phyloP scores from a whole-genome alignment of 2,888 invertebrate genomes.

The Rhimphoctona megacephalus region DNA sequence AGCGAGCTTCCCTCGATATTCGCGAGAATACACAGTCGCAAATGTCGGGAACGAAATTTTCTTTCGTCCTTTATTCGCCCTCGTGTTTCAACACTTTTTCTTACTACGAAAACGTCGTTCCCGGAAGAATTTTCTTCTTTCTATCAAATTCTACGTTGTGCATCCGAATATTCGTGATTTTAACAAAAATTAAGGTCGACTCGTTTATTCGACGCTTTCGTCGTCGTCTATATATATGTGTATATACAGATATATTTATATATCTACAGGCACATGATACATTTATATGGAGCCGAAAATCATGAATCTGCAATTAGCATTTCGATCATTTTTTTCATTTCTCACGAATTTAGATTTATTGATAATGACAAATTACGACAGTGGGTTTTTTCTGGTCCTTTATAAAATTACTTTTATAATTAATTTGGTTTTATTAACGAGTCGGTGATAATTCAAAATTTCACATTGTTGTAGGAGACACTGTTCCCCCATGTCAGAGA shows the following conservation, averaged over 20 bases:
- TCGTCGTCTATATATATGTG: conserved; percentile 5
- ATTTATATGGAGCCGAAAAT: not conserved
- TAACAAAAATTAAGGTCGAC: conserved; percentile 21
- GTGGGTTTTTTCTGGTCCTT: not conserved
- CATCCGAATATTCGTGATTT: not conserved
- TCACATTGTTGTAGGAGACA: conserved; percentile 87
- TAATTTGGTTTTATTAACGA: not conserved
- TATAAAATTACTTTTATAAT: not conserved
- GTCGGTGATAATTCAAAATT: not conserved
- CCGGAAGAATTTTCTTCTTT: conserved; percentile 70
- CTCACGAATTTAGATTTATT: not conserved
- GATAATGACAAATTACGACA: too few species aligned
- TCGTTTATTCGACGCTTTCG: conserved; percentile 66
- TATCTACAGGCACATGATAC: not conserved
- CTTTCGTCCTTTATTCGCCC: conserved; percentile 59
- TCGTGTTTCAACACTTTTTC: not conserved
- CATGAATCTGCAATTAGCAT: not conserved
- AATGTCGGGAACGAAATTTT: conserved; percentile 66
- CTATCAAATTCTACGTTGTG: conserved; percentile 63
- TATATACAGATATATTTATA: not conserved
- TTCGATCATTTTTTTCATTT: not conserved
- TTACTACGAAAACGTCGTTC: not conserved
- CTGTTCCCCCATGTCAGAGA: conserved; percentile 92
- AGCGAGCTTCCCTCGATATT: conserved; percentile 64
- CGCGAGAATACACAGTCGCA: conserved; percentile 67